Evolutionary conservation across 2,797 vertebrate species (phyloP).

Genomic region (Catamblyrhynchus diadema): DNA sequence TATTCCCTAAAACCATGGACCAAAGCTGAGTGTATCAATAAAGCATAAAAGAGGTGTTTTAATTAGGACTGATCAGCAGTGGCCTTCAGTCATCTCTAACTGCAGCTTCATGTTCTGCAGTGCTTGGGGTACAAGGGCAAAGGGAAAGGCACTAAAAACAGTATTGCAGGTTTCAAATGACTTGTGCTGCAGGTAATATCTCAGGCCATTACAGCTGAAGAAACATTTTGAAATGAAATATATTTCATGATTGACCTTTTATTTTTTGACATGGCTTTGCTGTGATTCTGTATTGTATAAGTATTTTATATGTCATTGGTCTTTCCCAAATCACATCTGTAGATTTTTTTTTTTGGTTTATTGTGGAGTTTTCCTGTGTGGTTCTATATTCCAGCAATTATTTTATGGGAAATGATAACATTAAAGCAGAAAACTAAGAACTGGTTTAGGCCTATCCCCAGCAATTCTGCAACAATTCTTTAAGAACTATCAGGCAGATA

Average conservation of each 20-base stretch:
- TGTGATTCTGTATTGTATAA: neutral
- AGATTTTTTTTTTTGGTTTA: neutral
- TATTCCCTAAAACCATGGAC: slow-evolving; percentile 7
- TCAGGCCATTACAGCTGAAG: neutral
- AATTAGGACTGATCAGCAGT: neutral
- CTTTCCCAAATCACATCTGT: neutral
- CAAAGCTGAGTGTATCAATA: neutral
- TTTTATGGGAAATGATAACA: neutral
- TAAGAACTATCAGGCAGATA: neutral
- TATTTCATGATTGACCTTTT: neutral
- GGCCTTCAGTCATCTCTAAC: neutral
- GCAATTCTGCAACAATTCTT: neutral
- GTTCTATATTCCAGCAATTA: neutral
- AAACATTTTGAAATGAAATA: neutral
- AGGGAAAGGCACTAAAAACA: neutral
- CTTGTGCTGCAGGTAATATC: neutral
- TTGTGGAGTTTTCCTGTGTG: neutral
- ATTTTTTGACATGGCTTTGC: neutral
- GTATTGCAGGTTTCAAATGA: neutral
- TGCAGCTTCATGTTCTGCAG: neutral
- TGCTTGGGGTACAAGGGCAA: neutral
- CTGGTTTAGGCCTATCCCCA: neutral
- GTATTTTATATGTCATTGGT: neutral
- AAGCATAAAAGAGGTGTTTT: neutral
- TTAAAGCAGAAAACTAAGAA: neutral